A percentile compares a stretch with the other conserved stretches of the same genome.
Evolutionary conservation across 2,113 vertebrate genomes (phyloP).

Genomic region (Oryctolagus cuniculus): DNA sequence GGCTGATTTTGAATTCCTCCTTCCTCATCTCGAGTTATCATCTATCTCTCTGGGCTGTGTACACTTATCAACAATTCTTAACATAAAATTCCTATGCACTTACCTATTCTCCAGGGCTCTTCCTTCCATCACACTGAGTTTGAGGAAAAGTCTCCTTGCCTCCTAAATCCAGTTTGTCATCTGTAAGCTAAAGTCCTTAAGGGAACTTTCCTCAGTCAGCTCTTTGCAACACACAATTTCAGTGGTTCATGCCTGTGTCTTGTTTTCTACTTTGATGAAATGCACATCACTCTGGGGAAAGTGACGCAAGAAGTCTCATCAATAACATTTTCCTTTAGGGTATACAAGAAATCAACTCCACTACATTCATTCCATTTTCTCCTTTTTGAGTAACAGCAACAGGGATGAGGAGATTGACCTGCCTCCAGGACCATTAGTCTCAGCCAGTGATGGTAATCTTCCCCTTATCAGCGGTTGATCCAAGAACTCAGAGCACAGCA

Average conservation of each 20-base stretch:
- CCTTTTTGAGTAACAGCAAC: background rate
- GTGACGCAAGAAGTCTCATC: background rate
- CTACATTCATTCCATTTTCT: accelerated
- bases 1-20: background rate
- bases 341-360: background rate
- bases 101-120: background rate
- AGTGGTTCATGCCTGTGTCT: background rate
- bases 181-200: background rate
- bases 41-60: background rate
- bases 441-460: background rate
- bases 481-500: background rate
- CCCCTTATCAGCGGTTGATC: background rate
- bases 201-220: background rate
- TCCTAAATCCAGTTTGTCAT: background rate
- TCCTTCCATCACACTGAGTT: background rate
- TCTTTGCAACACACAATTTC: background rate
- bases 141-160: background rate
- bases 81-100: background rate
- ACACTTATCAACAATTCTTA: background rate
- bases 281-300: background rate
- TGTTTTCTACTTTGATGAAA: background rate
- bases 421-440: background rate
- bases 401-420: background rate
- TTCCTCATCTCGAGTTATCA: too few relatives aligned
- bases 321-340: background rate